A percentile compares a stretch with the other conserved stretches of the same genome.
Conservation (phyloP, 2,113 vertebrate genomes). For the Sclerurus mexicanus region DNA sequence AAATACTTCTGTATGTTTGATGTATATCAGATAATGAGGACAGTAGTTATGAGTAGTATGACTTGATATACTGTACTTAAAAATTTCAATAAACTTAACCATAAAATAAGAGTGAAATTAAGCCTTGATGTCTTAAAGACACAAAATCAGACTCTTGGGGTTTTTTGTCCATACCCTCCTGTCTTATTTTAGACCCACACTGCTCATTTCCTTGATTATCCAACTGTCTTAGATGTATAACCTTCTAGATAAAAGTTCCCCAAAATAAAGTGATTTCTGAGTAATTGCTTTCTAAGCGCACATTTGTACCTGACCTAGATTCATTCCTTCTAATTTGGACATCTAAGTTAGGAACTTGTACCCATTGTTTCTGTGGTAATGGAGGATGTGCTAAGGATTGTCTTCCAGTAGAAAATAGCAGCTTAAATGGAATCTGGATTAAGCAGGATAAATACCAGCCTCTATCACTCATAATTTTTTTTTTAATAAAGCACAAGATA, state of each 20-base stretch:
- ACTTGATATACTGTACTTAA: not conserved
- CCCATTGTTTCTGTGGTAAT: not conserved
- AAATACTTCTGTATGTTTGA: not conserved
- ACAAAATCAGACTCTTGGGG: not conserved
- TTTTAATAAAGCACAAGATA: not conserved
- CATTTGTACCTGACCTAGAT: not conserved
- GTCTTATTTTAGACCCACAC: not conserved
- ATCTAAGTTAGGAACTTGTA: not conserved
- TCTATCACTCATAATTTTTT: not conserved
- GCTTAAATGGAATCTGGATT: not conserved
- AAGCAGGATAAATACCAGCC: not conserved
- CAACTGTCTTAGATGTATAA: not conserved
- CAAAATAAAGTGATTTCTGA: not conserved
- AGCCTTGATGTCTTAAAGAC: not conserved
- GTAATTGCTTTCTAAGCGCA: not conserved
- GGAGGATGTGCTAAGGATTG: not conserved
- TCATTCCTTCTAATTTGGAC: not conserved
- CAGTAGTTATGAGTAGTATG: not conserved
- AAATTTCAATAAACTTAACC: conserved; percentile 32
- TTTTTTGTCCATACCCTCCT: not conserved
- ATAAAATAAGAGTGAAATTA: not conserved
- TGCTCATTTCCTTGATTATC: not conserved
- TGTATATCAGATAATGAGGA: not conserved
- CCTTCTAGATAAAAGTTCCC: not conserved
- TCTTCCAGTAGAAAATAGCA: not conserved